Base-by-base conservation (phyloP, 2,888 invertebrate genomes). In the Rotaria sp. region DNA sequence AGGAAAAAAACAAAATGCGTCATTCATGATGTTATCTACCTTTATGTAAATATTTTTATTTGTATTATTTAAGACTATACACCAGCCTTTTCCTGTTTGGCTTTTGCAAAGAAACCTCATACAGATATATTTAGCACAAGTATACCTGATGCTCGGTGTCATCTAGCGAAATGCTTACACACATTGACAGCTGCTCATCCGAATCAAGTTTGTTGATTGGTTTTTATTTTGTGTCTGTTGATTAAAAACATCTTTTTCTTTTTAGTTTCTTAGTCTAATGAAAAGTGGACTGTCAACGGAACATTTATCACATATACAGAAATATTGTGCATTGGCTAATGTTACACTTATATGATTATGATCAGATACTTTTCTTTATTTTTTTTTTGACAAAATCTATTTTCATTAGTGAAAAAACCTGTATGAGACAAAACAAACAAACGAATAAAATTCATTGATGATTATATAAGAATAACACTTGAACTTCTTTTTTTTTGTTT, bases 81-180 rank as follows among this genome's bases (percentile, higher is more conserved):
- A 4, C 80, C 80, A 41, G 80, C 80, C 13, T 80, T 80, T 80
- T 80, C 80, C 1, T 45, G 80, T 80, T 45, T 80, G 26, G 80
- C 80, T 26, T 80, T 80, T 80, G 80, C 80, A 13, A 80, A 80
- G 26, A 80, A 80, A 26, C 45, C 80, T n/a, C 41, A 80, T n/a
- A 80, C 15, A 15, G 80, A 80, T 80, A 41, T 80, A 80, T 80
- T 80, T 45, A 45, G 80, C 4, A 26, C 45, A 26, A n/a, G 45
- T n/a, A 80, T 80, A 45, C 80, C 80, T 3, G 80, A 80, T 45
- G 45, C 80, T 45, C 80, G 80, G 11, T 26, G 24, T n/a, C 45
- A 80, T 80, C 21, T 80, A 80, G 80, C 80, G n/a, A 80, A 80
- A 80, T 80, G 80, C 45, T 45, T 80, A 45, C 45, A 41, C 26